Evolutionary conservation across 2,888 invertebrate species (phyloP).

Genomic region (Dynastes maya): DNA sequence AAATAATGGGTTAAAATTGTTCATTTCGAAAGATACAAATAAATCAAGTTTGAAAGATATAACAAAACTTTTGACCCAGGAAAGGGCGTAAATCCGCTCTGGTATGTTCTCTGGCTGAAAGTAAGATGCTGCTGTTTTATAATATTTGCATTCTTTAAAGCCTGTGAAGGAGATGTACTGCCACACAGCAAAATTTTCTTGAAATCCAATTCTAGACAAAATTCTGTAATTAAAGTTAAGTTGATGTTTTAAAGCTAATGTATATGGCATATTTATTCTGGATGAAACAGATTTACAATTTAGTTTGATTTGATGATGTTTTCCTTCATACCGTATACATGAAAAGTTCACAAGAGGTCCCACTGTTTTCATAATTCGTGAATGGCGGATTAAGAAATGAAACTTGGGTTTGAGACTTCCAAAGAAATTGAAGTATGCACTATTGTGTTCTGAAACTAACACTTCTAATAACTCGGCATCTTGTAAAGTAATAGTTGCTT

Average conservation of each 20-base stretch:
- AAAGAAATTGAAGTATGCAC: conserved; percentile 1
- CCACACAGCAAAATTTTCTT: conserved; percentile 18
- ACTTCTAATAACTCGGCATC: conserved; percentile 10
- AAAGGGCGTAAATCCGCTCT: conserved; percentile 3
- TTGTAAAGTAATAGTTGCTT: not conserved
- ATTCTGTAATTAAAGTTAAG: conserved; percentile 36
- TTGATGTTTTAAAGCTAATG: conserved; percentile 33
- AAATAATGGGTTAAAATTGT: conserved; percentile 7
- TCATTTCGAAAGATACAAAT: not conserved
- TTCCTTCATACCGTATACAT: conserved; percentile 55
- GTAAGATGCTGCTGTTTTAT: not conserved
- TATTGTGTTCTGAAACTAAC: conserved; percentile 31
- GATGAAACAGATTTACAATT: conserved; percentile 25
- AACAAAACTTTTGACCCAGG: conserved; percentile 14
- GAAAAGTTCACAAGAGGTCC: conserved; percentile 46
- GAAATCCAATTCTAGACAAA: conserved; percentile 16
- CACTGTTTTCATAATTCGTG: conserved; percentile 1
- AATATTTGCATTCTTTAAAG: conserved; percentile 9
- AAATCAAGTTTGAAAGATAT: conserved; percentile 18
- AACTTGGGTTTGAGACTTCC: conserved; percentile 31
- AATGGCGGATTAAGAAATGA: conserved; percentile 34
- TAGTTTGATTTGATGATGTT: conserved; percentile 54
- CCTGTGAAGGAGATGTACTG: conserved; percentile 14
- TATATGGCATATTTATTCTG: conserved; percentile 22
- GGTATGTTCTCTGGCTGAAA: not conserved